phyloP scores from a whole-genome alignment of 2,113 vertebrate genomes.

The Pygoscelis antarcticus region DNA sequence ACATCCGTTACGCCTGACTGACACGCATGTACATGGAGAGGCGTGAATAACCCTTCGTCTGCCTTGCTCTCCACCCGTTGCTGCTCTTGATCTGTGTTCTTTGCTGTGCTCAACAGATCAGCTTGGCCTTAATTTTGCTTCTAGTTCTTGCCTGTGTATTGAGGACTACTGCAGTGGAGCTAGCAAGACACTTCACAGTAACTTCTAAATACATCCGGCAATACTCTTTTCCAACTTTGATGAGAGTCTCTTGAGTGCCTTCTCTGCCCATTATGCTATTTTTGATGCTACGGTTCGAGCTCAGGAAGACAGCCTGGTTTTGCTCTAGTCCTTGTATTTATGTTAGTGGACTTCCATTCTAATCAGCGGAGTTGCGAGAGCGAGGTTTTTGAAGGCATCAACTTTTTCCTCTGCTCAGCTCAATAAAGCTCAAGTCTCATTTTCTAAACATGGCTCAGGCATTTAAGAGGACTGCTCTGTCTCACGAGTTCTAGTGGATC shows the following conservation, averaged over 20 bases:
- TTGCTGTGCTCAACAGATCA: not conserved
- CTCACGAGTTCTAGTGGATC: not conserved
- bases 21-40: fast-evolving
- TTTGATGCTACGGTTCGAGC: not conserved
- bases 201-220: not conserved
- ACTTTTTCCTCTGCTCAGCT: not conserved
- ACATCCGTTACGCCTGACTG: not conserved
- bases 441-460: not conserved
- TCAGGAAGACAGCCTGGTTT: not conserved
- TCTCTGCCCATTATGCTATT: not conserved
- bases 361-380: not conserved
- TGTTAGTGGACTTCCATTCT: not conserved
- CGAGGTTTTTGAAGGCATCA: not conserved
- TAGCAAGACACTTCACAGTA: not conserved
- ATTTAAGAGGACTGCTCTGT: not conserved
- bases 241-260: not conserved
- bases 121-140: not conserved
- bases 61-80: not conserved
- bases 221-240: not conserved
- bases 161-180: not conserved
- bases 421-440: not conserved
- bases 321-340: not conserved
- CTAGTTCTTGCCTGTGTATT: not conserved
- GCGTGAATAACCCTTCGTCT: not conserved
- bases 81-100: not conserved